Base-by-base conservation (phyloP, 2,888 invertebrate species). In the Cerceris ruficornis region DNA sequence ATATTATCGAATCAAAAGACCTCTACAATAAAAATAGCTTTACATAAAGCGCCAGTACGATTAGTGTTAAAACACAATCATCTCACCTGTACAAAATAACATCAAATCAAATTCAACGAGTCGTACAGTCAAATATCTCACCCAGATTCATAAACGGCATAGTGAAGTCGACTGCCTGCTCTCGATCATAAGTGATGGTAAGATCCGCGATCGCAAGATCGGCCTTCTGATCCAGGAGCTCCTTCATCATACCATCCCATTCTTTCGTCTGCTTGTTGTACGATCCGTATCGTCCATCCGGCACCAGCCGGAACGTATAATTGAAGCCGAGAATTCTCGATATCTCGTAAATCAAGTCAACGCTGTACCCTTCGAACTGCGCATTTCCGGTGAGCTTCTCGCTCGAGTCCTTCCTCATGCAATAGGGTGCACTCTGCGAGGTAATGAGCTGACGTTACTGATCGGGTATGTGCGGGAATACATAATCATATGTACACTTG, bases 81-180 rank as follows among this genome's bases (percentile, higher is more conserved):
- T 28, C 28, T n/a, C n/a, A n/a, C n/a, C n/a, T n/a, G n/a, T n/a
- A n/a, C n/a, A n/a, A n/a, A n/a, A n/a, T n/a, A n/a, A n/a, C n/a
- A 14, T 43, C 9, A 6, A n/a, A 60, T 11, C 7, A 28, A 28
- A 28, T 28, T 28, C 2, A 41, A 28, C 1, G 5, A 11, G 46
- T 46, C 9, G 6, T 13, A 41, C 1, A 58, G 39, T 28, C 1
- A 15, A 2, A 39, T 39, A 28, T 28, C 91, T 93, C 91, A 93
- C 97, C 98, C 79, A 99, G 93, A 85, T 98, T 98, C 98, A 99
- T 98, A 93, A 99, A 99, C 0, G 99, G 99, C 93, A 98, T 98
- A 2, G 92, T 92, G 90, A 96, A 96, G 90, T 95, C 95, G n/a
- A 95, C 95, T 55, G 94, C 95, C 89, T 96, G 95, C 91, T 98